Percentiles rank a stretch among this genome's conserved stretches.
Evolutionary conservation across 2,113 vertebrate genomes (phyloP).

Genomic region (Mirza zaza): DNA sequence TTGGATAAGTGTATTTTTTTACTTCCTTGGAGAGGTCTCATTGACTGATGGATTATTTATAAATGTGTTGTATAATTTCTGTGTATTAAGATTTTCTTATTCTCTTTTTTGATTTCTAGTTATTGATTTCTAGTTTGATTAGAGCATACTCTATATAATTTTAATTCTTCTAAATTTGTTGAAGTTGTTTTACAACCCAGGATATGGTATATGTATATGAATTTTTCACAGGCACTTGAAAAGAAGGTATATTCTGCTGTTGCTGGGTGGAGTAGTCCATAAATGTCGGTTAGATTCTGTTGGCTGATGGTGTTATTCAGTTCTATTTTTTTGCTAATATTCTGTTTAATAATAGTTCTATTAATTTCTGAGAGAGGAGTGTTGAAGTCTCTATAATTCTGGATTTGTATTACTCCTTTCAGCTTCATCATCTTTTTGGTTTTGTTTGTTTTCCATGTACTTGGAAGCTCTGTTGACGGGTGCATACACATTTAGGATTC

Average conservation of each 20-base stretch:
- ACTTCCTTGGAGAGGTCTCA: conserved; percentile 19
- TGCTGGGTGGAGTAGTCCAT: neutral
- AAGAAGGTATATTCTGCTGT: neutral
- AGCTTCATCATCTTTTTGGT: neutral
- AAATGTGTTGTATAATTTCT: neutral
- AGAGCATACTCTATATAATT: neutral
- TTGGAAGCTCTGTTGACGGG: neutral
- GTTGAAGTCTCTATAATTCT: neutral
- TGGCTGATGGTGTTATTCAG: neutral
- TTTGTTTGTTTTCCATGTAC: neutral
- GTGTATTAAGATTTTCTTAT: conserved; percentile 1
- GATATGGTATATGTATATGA: neutral
- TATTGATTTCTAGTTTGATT: conserved; percentile 28
- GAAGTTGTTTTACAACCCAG: neutral
- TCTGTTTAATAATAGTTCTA: neutral
- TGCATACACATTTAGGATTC: neutral
- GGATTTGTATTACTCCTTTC: conserved; percentile 31
- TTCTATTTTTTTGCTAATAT: neutral
- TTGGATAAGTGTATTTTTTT: neutral
- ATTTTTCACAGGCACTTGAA: neutral
- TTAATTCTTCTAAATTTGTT: conserved; percentile 42
- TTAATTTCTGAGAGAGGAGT: neutral
- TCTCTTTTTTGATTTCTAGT: conserved; percentile 23
- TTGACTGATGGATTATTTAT: neutral
- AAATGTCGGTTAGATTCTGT: neutral